phyloP scores from a whole-genome alignment of 2,113 vertebrate species.

The Hystrix brachyura region DNA sequence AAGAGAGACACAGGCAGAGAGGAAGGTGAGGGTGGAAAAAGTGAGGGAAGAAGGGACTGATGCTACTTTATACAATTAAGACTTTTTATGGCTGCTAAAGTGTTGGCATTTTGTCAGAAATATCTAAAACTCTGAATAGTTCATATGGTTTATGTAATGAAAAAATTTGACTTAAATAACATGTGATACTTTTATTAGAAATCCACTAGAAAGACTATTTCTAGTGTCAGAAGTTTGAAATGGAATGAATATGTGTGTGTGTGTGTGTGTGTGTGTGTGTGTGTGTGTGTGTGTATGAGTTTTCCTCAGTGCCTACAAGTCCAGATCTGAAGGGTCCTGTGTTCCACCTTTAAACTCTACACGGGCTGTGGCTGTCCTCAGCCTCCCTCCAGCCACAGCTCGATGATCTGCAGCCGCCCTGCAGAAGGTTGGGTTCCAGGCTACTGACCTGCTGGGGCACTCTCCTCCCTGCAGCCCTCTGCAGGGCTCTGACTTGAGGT shows the following conservation, averaged over 20 bases:
- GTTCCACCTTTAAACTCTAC: not conserved
- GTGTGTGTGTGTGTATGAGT: too few relatives aligned
- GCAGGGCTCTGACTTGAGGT: not conserved
- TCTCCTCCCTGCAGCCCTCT: not conserved
- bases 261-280: too few relatives aligned
- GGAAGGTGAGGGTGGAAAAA: too few relatives aligned
- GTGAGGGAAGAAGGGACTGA: too few relatives aligned
- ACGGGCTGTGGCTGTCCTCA: not conserved
- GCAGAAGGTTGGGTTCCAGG: not conserved
- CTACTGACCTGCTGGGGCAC: rapidly evolving
- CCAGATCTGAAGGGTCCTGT: not conserved
- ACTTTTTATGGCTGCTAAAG: not conserved
- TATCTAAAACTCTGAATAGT: not conserved
- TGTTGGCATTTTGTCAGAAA: not conserved
- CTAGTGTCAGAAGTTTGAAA: not conserved
- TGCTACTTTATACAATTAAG: not conserved
- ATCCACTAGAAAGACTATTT: not conserved
- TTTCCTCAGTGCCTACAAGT: not conserved
- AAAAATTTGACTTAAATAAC: not conserved
- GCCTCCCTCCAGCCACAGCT: not conserved
- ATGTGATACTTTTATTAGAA: not conserved
- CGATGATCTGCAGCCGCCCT: too few relatives aligned
- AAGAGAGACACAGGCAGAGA: not conserved
- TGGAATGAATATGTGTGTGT: not conserved
- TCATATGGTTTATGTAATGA: not conserved